These are phyloP conservation scores for Cepaea nemoralis DNA, from an alignment of 1,140 invertebrate species.

Conservation along the genomic window DNA sequence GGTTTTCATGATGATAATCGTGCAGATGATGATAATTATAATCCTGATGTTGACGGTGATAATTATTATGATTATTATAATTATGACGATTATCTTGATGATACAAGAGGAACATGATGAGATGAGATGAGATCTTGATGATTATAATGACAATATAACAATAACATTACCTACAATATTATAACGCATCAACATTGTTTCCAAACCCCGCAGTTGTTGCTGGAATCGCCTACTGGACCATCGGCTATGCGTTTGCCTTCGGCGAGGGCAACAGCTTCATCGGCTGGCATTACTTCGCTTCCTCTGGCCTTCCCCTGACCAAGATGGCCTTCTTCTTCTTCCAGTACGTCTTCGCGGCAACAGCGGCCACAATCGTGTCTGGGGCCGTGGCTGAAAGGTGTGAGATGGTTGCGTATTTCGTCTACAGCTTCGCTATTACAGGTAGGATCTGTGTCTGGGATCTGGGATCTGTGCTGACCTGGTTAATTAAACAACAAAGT, in stretches of 20 bases:
- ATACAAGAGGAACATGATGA: too few species aligned
- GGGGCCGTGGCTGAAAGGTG: constrained; percentile 77
- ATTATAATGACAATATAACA: too few species aligned
- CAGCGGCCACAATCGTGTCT: constrained; percentile 72
- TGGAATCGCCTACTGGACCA: constrained; percentile 74
- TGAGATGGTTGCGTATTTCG: constrained; percentile 75
- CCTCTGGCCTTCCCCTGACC: constrained; percentile 41
- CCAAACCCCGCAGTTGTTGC: constrained; percentile 74
- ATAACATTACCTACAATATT: too few species aligned
- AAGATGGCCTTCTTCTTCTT: constrained; percentile 61
- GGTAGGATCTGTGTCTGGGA: constrained; percentile 64
- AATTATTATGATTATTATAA: too few species aligned
- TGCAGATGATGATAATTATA: too few species aligned
- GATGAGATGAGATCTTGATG: too few species aligned
- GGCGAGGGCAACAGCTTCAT: constrained; percentile 70
- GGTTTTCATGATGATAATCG: too few species aligned
- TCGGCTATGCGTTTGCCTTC: constrained; percentile 76
- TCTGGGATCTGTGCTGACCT: too few species aligned
- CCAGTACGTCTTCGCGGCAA: constrained; percentile 69
- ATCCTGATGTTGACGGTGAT: too few species aligned
- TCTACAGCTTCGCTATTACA: constrained; percentile 76
- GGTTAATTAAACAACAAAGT: too few species aligned
- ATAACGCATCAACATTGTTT: too few species aligned
- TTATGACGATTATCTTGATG: too few species aligned
- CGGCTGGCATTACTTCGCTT: constrained; percentile 55